Conservation (phyloP, 2,888 invertebrate genomes). For the Clanis bilineata region DNA sequence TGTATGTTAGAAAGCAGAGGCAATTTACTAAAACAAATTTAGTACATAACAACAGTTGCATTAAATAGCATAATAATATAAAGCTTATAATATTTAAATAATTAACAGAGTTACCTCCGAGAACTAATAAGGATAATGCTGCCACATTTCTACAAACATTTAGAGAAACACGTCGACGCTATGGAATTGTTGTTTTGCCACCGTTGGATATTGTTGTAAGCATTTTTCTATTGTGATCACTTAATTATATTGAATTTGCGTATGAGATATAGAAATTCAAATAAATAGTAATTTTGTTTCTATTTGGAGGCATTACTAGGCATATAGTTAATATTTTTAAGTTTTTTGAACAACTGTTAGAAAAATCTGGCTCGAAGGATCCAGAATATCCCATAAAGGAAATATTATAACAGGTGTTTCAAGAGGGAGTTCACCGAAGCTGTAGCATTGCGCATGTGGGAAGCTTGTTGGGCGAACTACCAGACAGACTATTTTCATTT, state of each 20-base stretch:
- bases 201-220: slow-evolving; percentile 95
- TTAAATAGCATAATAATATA: too few relatives aligned
- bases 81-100: background rate
- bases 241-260: too few relatives aligned
- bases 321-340: too few relatives aligned
- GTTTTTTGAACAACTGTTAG: background rate
- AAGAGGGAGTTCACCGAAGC: slow-evolving; percentile 95
- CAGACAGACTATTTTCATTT: slow-evolving; percentile 98
- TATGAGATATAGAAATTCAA: too few relatives aligned
- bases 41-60: too few relatives aligned
- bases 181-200: slow-evolving; percentile 96
- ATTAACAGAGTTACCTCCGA: slow-evolving; percentile 87
- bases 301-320: too few relatives aligned
- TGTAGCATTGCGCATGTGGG: slow-evolving; percentile 96
- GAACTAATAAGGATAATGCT: slow-evolving; percentile 94
- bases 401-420: slow-evolving; percentile 86
- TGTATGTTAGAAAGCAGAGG: too few relatives aligned
- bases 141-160: slow-evolving; percentile 94
- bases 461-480: slow-evolving; percentile 98
- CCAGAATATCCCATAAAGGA: background rate
- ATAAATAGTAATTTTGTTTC: too few relatives aligned
- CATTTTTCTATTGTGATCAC: background rate
- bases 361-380: background rate
- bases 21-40: too few relatives aligned
- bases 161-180: slow-evolving; percentile 92